A percentile compares a stretch with the other conserved stretches of the same genome.
phyloP scores from a whole-genome alignment of 2,113 vertebrate species.

The Periophthalmodon schlosseri region DNA sequence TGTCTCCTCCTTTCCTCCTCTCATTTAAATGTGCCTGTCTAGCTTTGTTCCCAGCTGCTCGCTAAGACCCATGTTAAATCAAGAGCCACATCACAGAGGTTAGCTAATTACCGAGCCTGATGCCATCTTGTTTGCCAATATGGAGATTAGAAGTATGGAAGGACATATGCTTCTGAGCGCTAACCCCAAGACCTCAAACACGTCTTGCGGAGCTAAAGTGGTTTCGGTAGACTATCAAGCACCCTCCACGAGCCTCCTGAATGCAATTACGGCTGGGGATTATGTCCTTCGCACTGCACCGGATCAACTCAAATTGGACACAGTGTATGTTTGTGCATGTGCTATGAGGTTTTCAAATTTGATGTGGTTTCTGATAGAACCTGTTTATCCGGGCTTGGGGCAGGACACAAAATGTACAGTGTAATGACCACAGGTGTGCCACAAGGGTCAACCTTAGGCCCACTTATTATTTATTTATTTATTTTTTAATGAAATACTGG shows the following conservation, averaged over 20 bases:
- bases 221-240: conserved; percentile 41
- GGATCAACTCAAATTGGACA: conserved; percentile 60
- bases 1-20: background rate
- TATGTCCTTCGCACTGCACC: conserved; percentile 46
- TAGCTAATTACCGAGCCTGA: conserved; percentile 52
- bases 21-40: conserved; percentile 19
- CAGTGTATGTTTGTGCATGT: conserved; percentile 54
- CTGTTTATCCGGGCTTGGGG: background rate
- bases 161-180: conserved; percentile 49
- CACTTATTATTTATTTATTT: no score
- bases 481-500: no score
- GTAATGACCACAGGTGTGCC: background rate
- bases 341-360: background rate
- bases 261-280: conserved; percentile 68
- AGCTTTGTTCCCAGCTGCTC: conserved; percentile 42
- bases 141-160: conserved; percentile 62
- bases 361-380: background rate
- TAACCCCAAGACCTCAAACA: conserved; percentile 61
- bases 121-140: conserved; percentile 46
- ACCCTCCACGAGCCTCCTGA: conserved; percentile 38
- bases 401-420: background rate
- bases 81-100: conserved; percentile 30
- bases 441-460: background rate
- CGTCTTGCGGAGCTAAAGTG: conserved; percentile 40
- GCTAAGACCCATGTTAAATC: conserved; percentile 44